These are phyloP conservation scores for Rhabditophanes sp. DNA, from an alignment of 2,888 invertebrate species.

Conservation along the genomic window DNA sequence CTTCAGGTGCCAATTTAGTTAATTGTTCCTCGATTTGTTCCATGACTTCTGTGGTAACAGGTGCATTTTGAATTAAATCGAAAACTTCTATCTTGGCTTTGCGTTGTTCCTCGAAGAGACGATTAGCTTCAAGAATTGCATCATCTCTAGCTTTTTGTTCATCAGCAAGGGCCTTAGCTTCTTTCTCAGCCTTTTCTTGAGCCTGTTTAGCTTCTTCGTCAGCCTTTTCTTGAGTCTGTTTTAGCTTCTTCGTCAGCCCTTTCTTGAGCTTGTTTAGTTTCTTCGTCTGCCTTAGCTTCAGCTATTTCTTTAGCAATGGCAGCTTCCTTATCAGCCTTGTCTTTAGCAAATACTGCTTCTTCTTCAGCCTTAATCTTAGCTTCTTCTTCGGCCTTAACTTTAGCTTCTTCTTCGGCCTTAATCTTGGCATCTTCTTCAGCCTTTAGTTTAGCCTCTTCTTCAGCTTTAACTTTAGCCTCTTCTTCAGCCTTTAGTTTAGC, in stretches of 20 bases:
- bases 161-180: too few relatives aligned
- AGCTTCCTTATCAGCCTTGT: constrained; percentile 9
- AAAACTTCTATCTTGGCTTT: too few relatives aligned
- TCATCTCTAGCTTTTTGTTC: too few relatives aligned
- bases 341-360: constrained; percentile 8
- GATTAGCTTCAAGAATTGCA: too few relatives aligned
- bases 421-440: constrained; percentile 8
- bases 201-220: constrained; percentile 5
- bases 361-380: constrained; percentile 1
- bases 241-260: constrained; percentile 7
- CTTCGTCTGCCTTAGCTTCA: constrained; percentile 8
- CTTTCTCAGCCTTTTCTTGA: too few relatives aligned
- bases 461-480: not conserved
- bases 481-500: not conserved
- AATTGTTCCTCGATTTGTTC: too few relatives aligned
- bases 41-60: too few relatives aligned
- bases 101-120: too few relatives aligned
- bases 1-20: too few relatives aligned
- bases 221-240: not conserved
- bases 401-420: constrained; percentile 4
- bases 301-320: constrained; percentile 13
- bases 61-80: too few relatives aligned
- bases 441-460: not conserved
- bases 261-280: too few relatives aligned
- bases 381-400: not conserved